These are phyloP conservation scores for Cygnus buccinator DNA, from an alignment of 2,113 vertebrate species.

Conservation along the genomic window DNA sequence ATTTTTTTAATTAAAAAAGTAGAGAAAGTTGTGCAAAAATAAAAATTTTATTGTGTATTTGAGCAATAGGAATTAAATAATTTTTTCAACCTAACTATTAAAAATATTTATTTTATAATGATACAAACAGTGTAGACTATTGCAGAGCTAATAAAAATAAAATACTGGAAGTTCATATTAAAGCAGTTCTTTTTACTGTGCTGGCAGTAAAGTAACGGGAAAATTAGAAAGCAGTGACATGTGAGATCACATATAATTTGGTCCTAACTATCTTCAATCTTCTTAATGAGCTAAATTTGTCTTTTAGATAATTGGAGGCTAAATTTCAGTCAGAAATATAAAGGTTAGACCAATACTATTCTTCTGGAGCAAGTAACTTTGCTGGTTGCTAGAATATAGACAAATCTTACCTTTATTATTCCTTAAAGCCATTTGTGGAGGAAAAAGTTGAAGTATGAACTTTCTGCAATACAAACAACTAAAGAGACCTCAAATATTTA, in stretches of 20 bases:
- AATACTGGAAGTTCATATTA: background rate
- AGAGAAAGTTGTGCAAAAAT: background rate
- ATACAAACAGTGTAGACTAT: background rate
- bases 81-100: background rate
- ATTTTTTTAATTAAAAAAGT: background rate
- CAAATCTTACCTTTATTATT: background rate
- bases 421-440: background rate
- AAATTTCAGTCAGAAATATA: background rate
- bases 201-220: background rate
- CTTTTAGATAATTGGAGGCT: background rate
- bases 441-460: background rate
- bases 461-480: background rate
- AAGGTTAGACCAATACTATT: background rate
- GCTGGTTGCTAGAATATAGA: background rate
- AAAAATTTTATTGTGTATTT: background rate
- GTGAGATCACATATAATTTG: background rate
- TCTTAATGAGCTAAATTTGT: background rate
- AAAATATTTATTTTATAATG: background rate
- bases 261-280: background rate
- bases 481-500: background rate
- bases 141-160: background rate
- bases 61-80: background rate
- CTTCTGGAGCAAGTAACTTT: background rate
- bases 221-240: background rate
- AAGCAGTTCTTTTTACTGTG: background rate